Conservation (phyloP, 2,888 invertebrate genomes). For the Amphipyra tragopoginis region DNA sequence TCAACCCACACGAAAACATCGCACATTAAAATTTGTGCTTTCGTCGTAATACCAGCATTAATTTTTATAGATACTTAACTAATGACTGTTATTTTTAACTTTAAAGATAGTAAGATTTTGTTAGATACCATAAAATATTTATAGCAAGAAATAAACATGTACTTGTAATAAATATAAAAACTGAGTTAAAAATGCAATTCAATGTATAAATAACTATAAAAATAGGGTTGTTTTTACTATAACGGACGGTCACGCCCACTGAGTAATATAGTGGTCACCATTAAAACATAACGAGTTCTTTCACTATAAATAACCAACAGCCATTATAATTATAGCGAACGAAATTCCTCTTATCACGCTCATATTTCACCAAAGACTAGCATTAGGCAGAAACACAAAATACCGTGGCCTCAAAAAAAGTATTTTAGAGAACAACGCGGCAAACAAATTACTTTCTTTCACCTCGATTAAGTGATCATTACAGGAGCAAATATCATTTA, state of each 20-base stretch:
- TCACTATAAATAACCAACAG: constrained; percentile 82
- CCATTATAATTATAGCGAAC: constrained; percentile 86
- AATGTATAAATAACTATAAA: constrained; percentile 69
- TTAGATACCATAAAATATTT: constrained; percentile 54
- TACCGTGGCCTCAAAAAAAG: constrained; percentile 63
- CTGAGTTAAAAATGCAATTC: constrained; percentile 61
- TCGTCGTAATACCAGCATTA: constrained; percentile 35
- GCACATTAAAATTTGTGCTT: constrained; percentile 25
- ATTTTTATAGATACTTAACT: constrained; percentile 51
- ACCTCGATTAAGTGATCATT: constrained; percentile 85
- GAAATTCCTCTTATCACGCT: constrained; percentile 86
- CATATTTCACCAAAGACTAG: constrained; percentile 83
- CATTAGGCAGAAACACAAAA: constrained; percentile 79
- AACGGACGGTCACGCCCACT: constrained; percentile 75
- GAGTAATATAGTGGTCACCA: constrained; percentile 87
- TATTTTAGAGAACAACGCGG: constrained; percentile 63
- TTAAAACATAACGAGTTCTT: constrained; percentile 84
- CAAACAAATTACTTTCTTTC: constrained; percentile 78
- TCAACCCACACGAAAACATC: constrained; percentile 11
- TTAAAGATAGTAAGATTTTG: constrained; percentile 52
- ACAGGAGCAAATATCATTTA: constrained; percentile 80
- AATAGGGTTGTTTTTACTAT: constrained; percentile 73
- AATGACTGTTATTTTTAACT: constrained; percentile 51
- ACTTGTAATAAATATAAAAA: constrained; percentile 50
- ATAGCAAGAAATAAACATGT: constrained; percentile 49